phyloP scores from a whole-genome alignment of 1,140 invertebrate genomes.

The Temnothorax longispinosus region DNA sequence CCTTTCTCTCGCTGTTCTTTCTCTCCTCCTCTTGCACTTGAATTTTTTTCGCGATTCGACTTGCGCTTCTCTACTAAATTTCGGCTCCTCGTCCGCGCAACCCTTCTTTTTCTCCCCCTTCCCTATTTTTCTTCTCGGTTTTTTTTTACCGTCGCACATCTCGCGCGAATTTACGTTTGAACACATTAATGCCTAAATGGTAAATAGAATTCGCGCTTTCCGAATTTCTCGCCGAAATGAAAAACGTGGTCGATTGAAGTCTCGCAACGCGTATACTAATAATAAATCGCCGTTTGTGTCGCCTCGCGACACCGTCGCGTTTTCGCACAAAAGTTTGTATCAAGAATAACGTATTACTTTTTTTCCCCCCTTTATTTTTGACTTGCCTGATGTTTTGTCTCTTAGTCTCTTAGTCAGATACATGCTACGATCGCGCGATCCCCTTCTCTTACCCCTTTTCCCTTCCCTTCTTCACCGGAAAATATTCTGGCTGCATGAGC shows the following conservation, averaged over 20 bases:
- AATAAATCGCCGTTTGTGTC: constrained; percentile 38
- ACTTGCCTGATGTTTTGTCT: constrained; percentile 35
- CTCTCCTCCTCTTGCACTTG: constrained; percentile 44
- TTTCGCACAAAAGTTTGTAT: constrained; percentile 85
- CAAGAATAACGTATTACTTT: constrained; percentile 84
- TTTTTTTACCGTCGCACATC: constrained; percentile 9
- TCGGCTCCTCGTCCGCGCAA: constrained; percentile 54
- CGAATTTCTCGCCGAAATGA: constrained; percentile 60
- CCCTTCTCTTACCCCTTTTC: neutral
- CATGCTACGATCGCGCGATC: constrained; percentile 47
- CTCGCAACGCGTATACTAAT: constrained; percentile 31
- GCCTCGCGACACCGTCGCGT: constrained; percentile 62
- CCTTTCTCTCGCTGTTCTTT: constrained; percentile 63
- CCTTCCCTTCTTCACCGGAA: neutral
- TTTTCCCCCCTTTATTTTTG: constrained; percentile 61
- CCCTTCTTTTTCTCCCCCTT: constrained; percentile 35
- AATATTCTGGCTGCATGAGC: constrained; percentile 56
- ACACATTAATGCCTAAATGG: constrained; percentile 80
- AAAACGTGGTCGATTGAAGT: constrained; percentile 66
- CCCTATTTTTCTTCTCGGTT: neutral
- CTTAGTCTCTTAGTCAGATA: neutral
- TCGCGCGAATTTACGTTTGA: constrained; percentile 74
- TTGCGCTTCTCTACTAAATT: constrained; percentile 71
- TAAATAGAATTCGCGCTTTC: constrained; percentile 71
- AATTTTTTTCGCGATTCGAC: constrained; percentile 67